Base-by-base conservation (phyloP, 2,888 invertebrate genomes). In the Chrysopilus asiliformis region DNA sequence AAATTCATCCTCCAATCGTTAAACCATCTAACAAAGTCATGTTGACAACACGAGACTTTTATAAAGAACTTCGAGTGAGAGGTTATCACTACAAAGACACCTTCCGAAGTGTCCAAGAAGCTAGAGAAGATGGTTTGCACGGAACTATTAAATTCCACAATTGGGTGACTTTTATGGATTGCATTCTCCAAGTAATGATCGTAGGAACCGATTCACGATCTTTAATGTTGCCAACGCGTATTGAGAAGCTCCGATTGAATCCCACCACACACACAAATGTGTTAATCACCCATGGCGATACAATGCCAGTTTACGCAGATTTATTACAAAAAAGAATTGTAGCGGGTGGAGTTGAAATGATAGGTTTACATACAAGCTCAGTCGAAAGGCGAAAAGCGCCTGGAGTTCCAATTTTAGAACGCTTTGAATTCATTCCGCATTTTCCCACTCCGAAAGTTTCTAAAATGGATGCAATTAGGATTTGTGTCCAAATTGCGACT, bases 81-180 rank as follows among this genome's bases (percentile, higher is more conserved):
- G 81, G 82, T 3, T 78, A 82, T 50, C 76, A 73, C 44, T 74
- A 74, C 51, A 54, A 46, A 36, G 62, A 59, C 0, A 40, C 43
- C 0, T 62, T 62, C 40, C 52, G 47, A 25, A 51, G 52, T 0
- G 60, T 63, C 2, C 40, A 45, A 3, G 36, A 40, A 6, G 61
- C 59, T 2, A 52, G 61, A 1, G 43, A 52, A 2, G 60, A 63
- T 45, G 62, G 63, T 1, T 35, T 52, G 0, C 54, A 48, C 17
- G 63, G 61, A 4, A 48, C 51, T 53, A 55, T 49, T 6, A 57
- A 68, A 32, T 89, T 87, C 86, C 68, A 72, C 49, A 84, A 86
- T 61, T 93, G 90, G 89, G 77, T 84, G 6, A 72, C 83, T 3
- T 86, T 86, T 58, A 72, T 93, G 65, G 91, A 93, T 63, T 80